Base-by-base conservation (phyloP, 2,113 vertebrate genomes). In the Leptosomus discolor region DNA sequence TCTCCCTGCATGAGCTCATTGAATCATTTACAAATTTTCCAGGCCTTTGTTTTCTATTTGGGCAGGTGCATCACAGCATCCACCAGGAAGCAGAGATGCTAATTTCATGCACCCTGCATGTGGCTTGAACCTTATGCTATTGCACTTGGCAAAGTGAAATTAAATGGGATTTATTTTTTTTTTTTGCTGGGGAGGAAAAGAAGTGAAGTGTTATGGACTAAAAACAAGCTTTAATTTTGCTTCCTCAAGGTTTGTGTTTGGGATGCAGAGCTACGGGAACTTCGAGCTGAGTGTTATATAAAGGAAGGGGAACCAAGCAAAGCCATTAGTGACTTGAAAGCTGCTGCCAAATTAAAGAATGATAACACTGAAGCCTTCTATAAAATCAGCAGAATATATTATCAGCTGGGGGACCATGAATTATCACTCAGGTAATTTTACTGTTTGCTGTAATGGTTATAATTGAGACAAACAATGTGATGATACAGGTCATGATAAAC, bases 281-380 rank as follows among this genome's bases (percentile, higher is more conserved):
- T 99, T 98, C 98, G 99, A 85, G 99, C 99, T 11, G 99, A 99
- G 80, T 99, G 99, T 96, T 99, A 98, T 24, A 99, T 99, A 97
- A 98, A 98, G 94, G 98, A 99, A 98, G 99, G 99, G 10, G 99
- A 99, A 81, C 98, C 98, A 96, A 98, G 99, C 81, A 99, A 99
- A 98, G 99, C 99, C 64, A 98, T 99, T 97, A 98, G 98, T 92
- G 99, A 99, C 98, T 98, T 99, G 65, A 99, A 99, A 98, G 99
- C 99, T 69, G 97, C 99, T 53, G 99, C 99, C 73, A 99, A 99
- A 97, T 95, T 99, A 94, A 99, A 98, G 98, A 99, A 86, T n/a
- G 99, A 99, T 98, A 99, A 99, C 83, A 99, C 99, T 8, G 98
- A 99, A 97, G 99, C 99, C 36, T 99, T 99, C 97, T 99, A 99